Conservation (phyloP, 1,140 invertebrate species). For the Melanaphis sacchari region DNA sequence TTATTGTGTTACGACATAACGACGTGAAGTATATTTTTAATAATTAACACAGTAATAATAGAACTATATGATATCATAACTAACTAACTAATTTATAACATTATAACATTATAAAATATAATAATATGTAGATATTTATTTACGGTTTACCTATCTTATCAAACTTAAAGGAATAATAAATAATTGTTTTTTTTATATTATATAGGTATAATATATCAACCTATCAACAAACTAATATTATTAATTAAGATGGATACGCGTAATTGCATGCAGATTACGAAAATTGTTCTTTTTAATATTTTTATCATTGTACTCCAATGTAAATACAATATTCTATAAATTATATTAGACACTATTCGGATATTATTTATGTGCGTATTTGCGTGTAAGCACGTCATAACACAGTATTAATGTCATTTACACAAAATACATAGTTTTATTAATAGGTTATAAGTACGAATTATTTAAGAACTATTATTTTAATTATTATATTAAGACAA, state of each 20-base stretch:
- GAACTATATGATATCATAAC: neutral
- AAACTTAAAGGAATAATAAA: neutral
- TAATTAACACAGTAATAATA: neutral
- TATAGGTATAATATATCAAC: neutral
- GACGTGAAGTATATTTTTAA: neutral
- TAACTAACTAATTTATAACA: too few species aligned
- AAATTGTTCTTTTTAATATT: conserved; percentile 1
- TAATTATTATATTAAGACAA: neutral
- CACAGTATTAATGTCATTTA: neutral
- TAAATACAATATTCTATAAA: neutral
- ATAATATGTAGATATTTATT: neutral
- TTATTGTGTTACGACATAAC: neutral
- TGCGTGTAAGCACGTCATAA: neutral
- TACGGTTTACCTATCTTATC: neutral
- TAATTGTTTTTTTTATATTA: neutral
- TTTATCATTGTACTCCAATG: neutral
- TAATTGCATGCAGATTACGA: neutral
- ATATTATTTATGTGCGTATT: neutral
- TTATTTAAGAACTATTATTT: neutral
- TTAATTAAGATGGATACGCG: neutral
- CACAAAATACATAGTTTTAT: neutral
- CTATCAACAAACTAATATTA: neutral
- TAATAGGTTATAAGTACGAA: neutral
- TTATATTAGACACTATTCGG: neutral
- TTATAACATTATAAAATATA: neutral